These are phyloP conservation scores for Trachops cirrhosus DNA, from an alignment of 2,797 vertebrate species.

Conservation along the genomic window DNA sequence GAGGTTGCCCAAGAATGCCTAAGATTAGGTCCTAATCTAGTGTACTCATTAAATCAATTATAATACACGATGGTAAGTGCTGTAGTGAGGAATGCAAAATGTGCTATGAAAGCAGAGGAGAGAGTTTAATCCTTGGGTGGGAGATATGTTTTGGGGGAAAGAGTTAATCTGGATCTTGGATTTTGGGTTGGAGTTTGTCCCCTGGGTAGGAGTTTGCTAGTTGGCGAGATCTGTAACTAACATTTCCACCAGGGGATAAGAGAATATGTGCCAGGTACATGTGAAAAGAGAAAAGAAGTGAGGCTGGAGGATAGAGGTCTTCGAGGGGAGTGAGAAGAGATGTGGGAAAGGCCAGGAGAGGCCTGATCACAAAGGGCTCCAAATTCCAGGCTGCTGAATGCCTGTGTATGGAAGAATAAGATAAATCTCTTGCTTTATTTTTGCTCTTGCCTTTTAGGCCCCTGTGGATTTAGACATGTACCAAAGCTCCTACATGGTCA, in stretches of 20 bases:
- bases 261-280: too few species aligned
- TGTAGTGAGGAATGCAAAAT: background rate
- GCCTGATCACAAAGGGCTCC: background rate
- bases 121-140: background rate
- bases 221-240: background rate
- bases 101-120: background rate
- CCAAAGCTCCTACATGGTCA: conserved; percentile 60
- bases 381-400: background rate
- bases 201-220: background rate
- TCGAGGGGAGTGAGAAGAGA: rapidly evolving
- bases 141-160: background rate
- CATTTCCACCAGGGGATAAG: background rate
- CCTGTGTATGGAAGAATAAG: background rate
- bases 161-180: background rate
- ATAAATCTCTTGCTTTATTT: background rate
- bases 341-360: background rate
- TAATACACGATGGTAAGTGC: too few species aligned
- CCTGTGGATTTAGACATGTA: conserved; percentile 65
- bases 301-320: too few species aligned
- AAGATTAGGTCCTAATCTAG: background rate
- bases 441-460: conserved; percentile 55
- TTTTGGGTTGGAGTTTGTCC: too few species aligned
- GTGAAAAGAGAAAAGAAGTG: background rate
- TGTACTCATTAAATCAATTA: background rate
- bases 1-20: background rate